Base-by-base conservation (phyloP, 1,140 invertebrate species). In the Anastrepha ludens region DNA sequence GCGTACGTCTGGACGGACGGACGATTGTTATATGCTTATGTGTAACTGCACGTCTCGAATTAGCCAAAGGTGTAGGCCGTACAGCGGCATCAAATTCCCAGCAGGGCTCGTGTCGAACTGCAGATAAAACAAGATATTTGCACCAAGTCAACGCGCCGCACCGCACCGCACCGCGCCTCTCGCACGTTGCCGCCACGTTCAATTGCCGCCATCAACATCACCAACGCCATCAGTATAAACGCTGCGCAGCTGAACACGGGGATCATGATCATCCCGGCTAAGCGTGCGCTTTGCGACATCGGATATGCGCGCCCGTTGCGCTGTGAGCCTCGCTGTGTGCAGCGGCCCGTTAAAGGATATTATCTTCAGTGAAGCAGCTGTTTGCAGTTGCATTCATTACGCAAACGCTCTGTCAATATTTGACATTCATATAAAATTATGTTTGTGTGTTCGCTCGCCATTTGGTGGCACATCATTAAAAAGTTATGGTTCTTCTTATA, bases 111-210 rank as follows among this genome's bases (percentile, higher is more conserved):
- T 70, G 86, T 87, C 47, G 60, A 17, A 55, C 67, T n/a, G 65
- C 85, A 50, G 65, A 86, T 88, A 86, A 88, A 88, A 88, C 87
- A 86, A 88, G 86, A 89, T 92, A 91, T 92, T 92, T 92, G 91
- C 91, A 41, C 29, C 74, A 41, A 81, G n/a, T 50, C 47, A 55
- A 81, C 20, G 74, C 47, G 7, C 4, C 44, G 70, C 70, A 7
- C 17, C 74, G 17, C 74, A 81, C 50, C 47, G 11, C 60, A n/a
- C 60, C 60, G n/a, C n/a, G n/a, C 15, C 60, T 4, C 13, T 13
- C 13, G 9, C 60, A 62, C 60, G 29, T 29, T 29, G 29, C 29
- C 29, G 29, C 29, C 29, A 29, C 20, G 17, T 20, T 20, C 64
- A 20, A 67, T 67, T 20, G 74, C 20, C n/a, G 74, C 67, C 67